Conservation (phyloP, 2,888 invertebrate genomes). For the Poecilobothrus nobilitatus region DNA sequence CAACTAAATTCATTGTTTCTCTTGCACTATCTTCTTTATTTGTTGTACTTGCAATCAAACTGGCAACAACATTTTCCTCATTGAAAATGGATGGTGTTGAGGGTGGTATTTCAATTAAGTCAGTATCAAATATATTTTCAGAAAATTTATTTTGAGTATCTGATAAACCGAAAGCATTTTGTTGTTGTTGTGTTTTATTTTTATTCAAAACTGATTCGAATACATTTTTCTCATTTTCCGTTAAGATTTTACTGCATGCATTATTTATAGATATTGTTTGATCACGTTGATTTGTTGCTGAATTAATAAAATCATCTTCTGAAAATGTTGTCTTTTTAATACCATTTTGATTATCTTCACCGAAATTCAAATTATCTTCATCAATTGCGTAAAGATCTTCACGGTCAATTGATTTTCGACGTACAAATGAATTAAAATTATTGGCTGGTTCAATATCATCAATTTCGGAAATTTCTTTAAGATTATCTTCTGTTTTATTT, state of each 20-base stretch:
- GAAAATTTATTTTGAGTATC: slow-evolving; percentile 13
- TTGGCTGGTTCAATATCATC: background rate
- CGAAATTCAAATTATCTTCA: slow-evolving; percentile 10
- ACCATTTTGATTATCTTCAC: slow-evolving; percentile 7
- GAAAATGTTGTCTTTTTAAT: background rate
- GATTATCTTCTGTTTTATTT: background rate
- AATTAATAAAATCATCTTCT: background rate
- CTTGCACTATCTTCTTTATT: slow-evolving; percentile 56
- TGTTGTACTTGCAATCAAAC: slow-evolving; percentile 22
- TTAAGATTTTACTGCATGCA: background rate
- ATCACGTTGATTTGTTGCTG: background rate
- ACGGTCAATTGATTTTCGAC: slow-evolving; percentile 9
- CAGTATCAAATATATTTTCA: slow-evolving; percentile 8
- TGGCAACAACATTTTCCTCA: slow-evolving; percentile 18
- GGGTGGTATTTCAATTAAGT: background rate
- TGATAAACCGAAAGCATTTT: slow-evolving; percentile 18
- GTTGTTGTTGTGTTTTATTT: background rate
- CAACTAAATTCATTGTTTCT: slow-evolving; percentile 75
- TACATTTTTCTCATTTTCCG: slow-evolving; percentile 12
- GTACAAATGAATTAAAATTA: slow-evolving; percentile 7
- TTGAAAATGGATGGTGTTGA: slow-evolving; percentile 13
- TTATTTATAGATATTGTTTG: background rate
- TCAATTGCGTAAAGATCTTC: slow-evolving; percentile 10
- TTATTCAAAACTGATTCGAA: slow-evolving; percentile 13
- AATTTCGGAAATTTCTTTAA: slow-evolving; percentile 9